Evolutionary conservation across 2,113 vertebrate genomes (phyloP).

Genomic region (Anseranas semipalmata): DNA sequence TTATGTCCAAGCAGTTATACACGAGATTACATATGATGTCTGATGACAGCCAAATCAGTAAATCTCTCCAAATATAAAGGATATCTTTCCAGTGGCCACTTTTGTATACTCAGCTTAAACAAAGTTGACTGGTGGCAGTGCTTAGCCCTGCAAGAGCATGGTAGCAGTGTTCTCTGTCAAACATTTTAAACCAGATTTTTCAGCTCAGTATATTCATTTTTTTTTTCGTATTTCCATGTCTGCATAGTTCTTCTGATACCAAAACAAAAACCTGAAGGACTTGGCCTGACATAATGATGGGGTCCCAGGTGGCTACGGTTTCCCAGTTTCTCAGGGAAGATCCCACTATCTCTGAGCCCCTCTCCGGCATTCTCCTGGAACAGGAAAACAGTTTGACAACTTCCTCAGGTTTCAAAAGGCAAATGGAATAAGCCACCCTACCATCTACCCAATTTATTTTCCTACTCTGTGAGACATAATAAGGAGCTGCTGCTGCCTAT

Average conservation of each 20-base stretch:
- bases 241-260: neutral
- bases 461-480: neutral
- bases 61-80: conserved; percentile 4
- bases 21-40: neutral
- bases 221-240: neutral
- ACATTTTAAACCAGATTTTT: neutral
- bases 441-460: neutral
- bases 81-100: neutral
- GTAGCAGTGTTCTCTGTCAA: neutral
- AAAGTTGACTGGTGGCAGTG: neutral
- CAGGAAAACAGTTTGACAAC: neutral
- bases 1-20: neutral
- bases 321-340: neutral
- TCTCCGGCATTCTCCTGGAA: neutral
- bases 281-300: neutral
- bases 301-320: neutral
- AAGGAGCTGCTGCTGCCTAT: neutral
- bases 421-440: neutral
- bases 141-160: neutral
- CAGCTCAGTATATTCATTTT: neutral
- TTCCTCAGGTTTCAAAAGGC: neutral
- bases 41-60: neutral
- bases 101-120: neutral
- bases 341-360: neutral
- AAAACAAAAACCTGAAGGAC: neutral